Conservation (phyloP, 2,797 vertebrate species). For the Brotula barbata region DNA sequence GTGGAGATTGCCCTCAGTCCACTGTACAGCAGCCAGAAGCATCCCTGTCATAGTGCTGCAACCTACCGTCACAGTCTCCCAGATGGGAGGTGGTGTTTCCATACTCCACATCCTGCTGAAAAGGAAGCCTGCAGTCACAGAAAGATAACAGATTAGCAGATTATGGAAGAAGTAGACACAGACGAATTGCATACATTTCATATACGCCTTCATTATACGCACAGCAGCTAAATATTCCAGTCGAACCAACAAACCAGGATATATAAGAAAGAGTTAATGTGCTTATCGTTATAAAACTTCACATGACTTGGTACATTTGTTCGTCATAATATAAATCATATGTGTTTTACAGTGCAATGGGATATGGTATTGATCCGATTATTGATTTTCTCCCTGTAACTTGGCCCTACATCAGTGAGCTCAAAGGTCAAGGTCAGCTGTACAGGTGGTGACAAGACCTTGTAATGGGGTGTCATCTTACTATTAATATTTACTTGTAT, state of each 20-base stretch:
- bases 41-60: conserved; percentile 62
- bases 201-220: too few species aligned
- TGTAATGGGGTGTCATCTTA: neutral
- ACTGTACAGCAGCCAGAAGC: conserved; percentile 21
- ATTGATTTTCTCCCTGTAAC: conserved; percentile 53
- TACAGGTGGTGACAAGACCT: conserved; percentile 15
- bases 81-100: conserved; percentile 88
- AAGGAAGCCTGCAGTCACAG: conserved; percentile 78
- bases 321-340: conserved; percentile 28
- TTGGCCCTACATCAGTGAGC: conserved; percentile 1
- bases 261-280: too few species aligned
- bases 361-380: conserved; percentile 43
- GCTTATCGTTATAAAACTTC: too few species aligned
- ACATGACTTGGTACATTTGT: conserved; percentile 17
- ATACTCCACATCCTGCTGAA: conserved; percentile 91
- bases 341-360: conserved; percentile 43
- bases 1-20: conserved; percentile 52
- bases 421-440: conserved; percentile 42
- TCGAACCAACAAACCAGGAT: too few species aligned
- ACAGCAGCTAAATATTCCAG: too few species aligned
- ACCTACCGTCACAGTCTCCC: conserved; percentile 94
- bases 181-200: neutral
- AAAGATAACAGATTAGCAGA: conserved; percentile 31
- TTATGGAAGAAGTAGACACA: neutral
- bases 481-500: neutral